phyloP scores from a whole-genome alignment of 2,797 vertebrate genomes.

The Ceyx erithaca region DNA sequence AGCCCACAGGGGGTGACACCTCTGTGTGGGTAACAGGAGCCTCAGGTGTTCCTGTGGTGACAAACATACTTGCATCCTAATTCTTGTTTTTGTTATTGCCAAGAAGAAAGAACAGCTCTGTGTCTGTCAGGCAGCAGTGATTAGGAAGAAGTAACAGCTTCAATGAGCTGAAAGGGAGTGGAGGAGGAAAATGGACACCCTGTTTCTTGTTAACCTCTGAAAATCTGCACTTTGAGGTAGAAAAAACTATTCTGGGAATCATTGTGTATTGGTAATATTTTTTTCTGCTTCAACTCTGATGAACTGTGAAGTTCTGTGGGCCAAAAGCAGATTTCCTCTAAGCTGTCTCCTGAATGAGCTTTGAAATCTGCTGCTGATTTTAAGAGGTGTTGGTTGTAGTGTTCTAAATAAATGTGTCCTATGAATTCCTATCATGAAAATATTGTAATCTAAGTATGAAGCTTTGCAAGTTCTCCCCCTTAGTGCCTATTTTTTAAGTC shows the following conservation, averaged over 20 bases:
- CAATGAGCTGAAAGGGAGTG: not conserved
- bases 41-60: not conserved
- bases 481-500: not conserved
- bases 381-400: not conserved
- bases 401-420: not conserved
- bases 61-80: not conserved
- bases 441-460: not conserved
- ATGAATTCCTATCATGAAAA: not conserved
- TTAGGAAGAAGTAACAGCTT: not conserved
- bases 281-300: not conserved
- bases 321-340: not conserved
- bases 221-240: not conserved
- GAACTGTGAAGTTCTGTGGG: not conserved
- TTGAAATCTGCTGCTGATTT: conserved; percentile 11
- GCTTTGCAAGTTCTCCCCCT: not conserved
- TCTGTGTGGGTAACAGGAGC: not conserved
- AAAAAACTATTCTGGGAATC: not conserved
- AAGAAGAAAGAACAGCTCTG: not conserved
- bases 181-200: not conserved
- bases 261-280: not conserved
- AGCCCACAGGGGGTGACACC: accelerated
- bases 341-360: not conserved
- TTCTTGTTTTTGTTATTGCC: not conserved
- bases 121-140: not conserved
- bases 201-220: not conserved